These are phyloP conservation scores for Gymnothorax javanicus DNA, from an alignment of 2,797 vertebrate genomes.

Conservation along the genomic window DNA sequence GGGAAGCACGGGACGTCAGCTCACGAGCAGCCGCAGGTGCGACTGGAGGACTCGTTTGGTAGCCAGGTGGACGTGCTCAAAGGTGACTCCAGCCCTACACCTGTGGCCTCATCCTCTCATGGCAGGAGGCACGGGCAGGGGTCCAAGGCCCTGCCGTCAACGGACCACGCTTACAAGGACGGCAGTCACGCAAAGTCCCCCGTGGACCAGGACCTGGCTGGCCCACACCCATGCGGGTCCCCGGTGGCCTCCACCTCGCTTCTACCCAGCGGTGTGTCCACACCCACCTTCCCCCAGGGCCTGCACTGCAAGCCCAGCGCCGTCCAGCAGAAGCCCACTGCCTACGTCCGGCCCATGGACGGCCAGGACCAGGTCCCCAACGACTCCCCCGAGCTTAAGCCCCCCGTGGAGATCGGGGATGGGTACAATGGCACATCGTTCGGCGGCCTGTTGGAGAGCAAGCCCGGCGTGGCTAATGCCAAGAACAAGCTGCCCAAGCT, in stretches of 20 bases:
- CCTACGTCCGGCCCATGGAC: constrained; percentile 91
- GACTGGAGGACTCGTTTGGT: constrained; percentile 84
- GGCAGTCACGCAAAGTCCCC: constrained; percentile 79
- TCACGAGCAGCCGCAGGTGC: constrained; percentile 80
- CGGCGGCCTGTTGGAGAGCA: constrained; percentile 79
- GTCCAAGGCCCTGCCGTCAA: constrained; percentile 59
- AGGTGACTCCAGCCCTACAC: constrained; percentile 78
- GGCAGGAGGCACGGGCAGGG: constrained; percentile 69
- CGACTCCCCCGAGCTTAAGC: constrained; percentile 88
- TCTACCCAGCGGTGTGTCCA: constrained; percentile 77
- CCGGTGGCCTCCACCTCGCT: constrained; percentile 91
- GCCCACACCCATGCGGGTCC: constrained; percentile 74
- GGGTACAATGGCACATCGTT: constrained; percentile 84
- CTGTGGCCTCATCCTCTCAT: constrained; percentile 69
- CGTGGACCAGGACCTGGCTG: constrained; percentile 76
- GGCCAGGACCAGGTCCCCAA: constrained; percentile 89
- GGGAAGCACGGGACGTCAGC: constrained; percentile 73
- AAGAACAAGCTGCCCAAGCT: constrained; percentile 95
- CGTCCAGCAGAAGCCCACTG: constrained; percentile 89
- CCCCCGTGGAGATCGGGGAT: constrained; percentile 81
- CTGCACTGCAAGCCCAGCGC: constrained; percentile 84
- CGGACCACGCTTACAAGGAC: constrained; percentile 76
- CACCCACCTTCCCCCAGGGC: constrained; percentile 82
- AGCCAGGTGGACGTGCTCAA: constrained; percentile 81
- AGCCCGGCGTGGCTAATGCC: constrained; percentile 72